Evolutionary conservation across 1,140 invertebrate genomes (phyloP).

Genomic region (Drosophila sturtevanti): DNA sequence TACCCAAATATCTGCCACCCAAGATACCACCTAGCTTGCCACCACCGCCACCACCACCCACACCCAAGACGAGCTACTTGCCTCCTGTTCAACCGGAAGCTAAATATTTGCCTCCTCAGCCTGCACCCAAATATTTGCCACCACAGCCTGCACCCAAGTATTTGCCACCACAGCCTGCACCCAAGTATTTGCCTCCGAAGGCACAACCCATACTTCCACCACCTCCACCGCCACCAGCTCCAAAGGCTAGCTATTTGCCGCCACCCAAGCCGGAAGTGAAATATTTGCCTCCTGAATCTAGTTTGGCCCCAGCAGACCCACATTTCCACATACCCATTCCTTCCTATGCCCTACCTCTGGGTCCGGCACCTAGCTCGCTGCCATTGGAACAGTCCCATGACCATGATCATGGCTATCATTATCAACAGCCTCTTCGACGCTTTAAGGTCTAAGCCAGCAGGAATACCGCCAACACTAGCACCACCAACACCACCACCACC

Average conservation of each 20-base stretch:
- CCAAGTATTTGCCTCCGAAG: slow-evolving; percentile 33
- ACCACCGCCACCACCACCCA: slow-evolving; percentile 12
- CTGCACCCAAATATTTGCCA: slow-evolving; percentile 39
- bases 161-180: slow-evolving; percentile 54
- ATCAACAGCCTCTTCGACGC: slow-evolving; percentile 55
- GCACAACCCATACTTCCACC: slow-evolving; percentile 40
- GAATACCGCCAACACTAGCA: neutral
- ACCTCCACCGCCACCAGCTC: slow-evolving; percentile 36
- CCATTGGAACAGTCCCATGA: slow-evolving; percentile 19
- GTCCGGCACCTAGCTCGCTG: slow-evolving; percentile 28
- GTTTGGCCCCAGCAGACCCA: slow-evolving; percentile 28
- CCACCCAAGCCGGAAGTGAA: slow-evolving; percentile 39
- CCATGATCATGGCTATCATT: slow-evolving; percentile 45
- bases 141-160: slow-evolving; percentile 58
- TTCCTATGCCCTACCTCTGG: slow-evolving; percentile 60
- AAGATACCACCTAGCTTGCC: slow-evolving; percentile 22
- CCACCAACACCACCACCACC: neutral
- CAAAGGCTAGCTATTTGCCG: slow-evolving; percentile 46
- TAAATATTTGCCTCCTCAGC: slow-evolving; percentile 45
- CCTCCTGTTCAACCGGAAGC: slow-evolving; percentile 35
- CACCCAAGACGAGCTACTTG: slow-evolving; percentile 42
- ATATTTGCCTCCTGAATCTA: slow-evolving; percentile 45
- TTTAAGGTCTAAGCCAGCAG: slow-evolving; percentile 47
- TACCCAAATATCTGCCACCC: slow-evolving; percentile 25
- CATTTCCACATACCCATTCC: slow-evolving; percentile 64